Conservation (phyloP, 2,888 invertebrate genomes). For the Orthosia gracilis region DNA sequence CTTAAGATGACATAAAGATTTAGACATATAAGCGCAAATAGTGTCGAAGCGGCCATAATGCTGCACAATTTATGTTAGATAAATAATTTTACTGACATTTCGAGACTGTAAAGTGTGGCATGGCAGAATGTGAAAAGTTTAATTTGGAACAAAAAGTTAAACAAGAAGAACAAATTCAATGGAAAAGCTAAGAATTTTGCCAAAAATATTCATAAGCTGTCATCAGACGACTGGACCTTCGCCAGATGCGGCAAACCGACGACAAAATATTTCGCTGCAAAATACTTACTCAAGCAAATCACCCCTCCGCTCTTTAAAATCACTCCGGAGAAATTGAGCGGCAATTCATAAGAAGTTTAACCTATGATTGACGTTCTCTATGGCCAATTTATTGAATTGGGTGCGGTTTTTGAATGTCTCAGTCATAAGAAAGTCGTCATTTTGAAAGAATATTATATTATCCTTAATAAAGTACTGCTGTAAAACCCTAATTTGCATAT, state of each 20-base stretch:
- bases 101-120: conserved; percentile 34
- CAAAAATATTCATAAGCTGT: conserved; percentile 91
- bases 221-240: conserved; percentile 89
- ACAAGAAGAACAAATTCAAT: conserved; percentile 81
- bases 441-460: background rate
- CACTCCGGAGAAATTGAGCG: conserved; percentile 86
- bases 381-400: conserved; percentile 32
- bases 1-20: conserved; percentile 70
- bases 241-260: conserved; percentile 89
- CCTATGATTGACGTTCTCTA: conserved; percentile 69
- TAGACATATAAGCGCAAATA: conserved; percentile 66
- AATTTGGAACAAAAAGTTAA: conserved; percentile 82
- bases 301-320: conserved; percentile 87
- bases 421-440: background rate
- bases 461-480: too few species aligned
- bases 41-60: conserved; percentile 47
- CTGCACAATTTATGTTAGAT: conserved; percentile 49
- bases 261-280: conserved; percentile 89
- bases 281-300: conserved; percentile 88
- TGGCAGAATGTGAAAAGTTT: conserved; percentile 59
- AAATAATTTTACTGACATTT: conserved; percentile 50
- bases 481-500: conserved; percentile 32
- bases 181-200: conserved; percentile 85
- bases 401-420: background rate
- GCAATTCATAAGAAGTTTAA: conserved; percentile 78